Conservation (phyloP, 2,797 vertebrate species). For the Danio tinwini region DNA sequence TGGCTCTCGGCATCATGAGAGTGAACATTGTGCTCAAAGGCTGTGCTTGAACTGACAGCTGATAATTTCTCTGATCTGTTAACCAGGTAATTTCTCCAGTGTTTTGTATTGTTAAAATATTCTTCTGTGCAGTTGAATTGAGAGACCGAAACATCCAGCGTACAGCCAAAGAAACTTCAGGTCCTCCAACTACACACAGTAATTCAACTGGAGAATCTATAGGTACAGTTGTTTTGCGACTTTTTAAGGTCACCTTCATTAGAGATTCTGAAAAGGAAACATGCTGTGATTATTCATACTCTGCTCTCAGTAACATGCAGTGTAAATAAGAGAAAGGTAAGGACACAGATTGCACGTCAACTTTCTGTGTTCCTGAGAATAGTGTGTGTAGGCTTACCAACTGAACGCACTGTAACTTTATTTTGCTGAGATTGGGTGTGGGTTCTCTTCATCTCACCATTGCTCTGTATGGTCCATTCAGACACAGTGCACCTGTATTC, state of each 20-base stretch:
- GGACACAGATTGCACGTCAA: not conserved
- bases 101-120: conserved; percentile 67
- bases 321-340: not conserved
- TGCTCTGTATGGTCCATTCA: conserved; percentile 75
- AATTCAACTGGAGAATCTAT: conserved; percentile 66
- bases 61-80: conserved; percentile 68
- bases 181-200: conserved; percentile 67
- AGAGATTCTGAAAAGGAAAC: conserved; percentile 62
- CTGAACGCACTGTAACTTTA: conserved; percentile 62
- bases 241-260: conserved; percentile 62
- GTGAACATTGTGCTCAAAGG: conserved; percentile 26
- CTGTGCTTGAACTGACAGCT: conserved; percentile 60
- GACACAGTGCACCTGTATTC: conserved; percentile 80
- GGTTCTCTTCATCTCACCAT: conserved; percentile 50
- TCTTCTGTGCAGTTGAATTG: conserved; percentile 34
- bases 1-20: conserved; percentile 67
- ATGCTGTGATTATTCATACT: not conserved
- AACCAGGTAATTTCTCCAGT: conserved; percentile 71
- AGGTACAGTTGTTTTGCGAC: conserved; percentile 32
- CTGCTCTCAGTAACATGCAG: not conserved
- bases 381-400: conserved; percentile 63
- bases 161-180: conserved; percentile 65
- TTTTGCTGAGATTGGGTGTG: conserved; percentile 61
- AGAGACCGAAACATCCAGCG: conserved; percentile 69
- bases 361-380: not conserved